These are phyloP conservation scores for Phenacoccus solenopsis DNA, from an alignment of 1,140 invertebrate genomes.

Conservation along the genomic window DNA sequence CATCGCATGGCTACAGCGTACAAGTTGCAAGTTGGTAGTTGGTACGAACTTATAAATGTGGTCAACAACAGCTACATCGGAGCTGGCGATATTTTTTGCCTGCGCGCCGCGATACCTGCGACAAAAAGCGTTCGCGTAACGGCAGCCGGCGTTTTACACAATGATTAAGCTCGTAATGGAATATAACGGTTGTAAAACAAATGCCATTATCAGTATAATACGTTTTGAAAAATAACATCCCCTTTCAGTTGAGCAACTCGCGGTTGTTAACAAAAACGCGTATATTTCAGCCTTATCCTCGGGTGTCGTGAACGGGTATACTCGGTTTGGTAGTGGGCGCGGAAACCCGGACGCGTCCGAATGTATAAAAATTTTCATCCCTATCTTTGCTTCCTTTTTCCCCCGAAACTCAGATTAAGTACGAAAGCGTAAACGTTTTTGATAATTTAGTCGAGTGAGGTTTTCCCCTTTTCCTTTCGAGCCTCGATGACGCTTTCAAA, in stretches of 20 bases:
- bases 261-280: background rate
- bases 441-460: too few species aligned
- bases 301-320: too few species aligned
- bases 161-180: constrained; percentile 1
- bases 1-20: background rate
- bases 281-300: background rate
- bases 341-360: too few species aligned
- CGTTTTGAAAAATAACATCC: background rate
- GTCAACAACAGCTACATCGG: background rate
- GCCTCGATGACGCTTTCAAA: too few species aligned
- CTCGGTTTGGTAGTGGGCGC: too few species aligned
- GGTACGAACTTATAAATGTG: background rate
- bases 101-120: background rate
- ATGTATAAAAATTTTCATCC: too few species aligned
- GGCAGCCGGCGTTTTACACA: background rate
- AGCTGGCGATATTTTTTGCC: background rate
- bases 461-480: too few species aligned
- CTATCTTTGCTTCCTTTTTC: background rate
- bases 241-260: background rate
- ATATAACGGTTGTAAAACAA: constrained; percentile 2
- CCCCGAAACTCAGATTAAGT: too few species aligned
- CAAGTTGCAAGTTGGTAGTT: background rate
- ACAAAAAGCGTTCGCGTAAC: background rate
- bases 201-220: constrained; percentile 3
- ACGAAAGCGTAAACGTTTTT: background rate